Percentiles rank a stretch among this genome's conserved stretches.
These are phyloP conservation scores for Chiridota heheva DNA, from an alignment of 35 echinoderm and acorn worm genomes.

Conservation along the genomic window DNA sequence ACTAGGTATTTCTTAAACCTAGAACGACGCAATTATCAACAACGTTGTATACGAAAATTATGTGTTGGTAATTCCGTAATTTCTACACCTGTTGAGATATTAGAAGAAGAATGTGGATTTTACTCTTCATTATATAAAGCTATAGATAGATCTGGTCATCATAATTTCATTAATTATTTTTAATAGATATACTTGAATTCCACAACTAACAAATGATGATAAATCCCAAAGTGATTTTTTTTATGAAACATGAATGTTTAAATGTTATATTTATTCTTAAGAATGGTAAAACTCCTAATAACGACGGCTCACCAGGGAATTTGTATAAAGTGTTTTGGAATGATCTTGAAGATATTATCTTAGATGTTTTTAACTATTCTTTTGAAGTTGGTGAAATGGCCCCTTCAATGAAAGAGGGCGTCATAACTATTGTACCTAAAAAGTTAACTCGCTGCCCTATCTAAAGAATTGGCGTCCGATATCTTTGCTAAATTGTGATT, in stretches of 20 bases:
- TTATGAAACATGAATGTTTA: conserved; percentile 22
- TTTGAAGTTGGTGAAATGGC: conserved; percentile 5
- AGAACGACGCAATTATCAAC: conserved; percentile 14
- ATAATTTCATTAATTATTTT: background rate
- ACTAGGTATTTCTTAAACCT: background rate
- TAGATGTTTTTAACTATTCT: conserved; percentile 14
- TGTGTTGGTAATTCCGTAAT: background rate
- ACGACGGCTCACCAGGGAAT: background rate
- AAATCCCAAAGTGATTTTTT: too few species aligned
- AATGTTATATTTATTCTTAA: background rate
- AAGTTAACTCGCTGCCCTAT: conserved; percentile 2
- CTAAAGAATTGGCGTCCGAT: conserved; percentile 6
- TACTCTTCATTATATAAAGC: too few species aligned
- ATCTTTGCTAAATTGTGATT: conserved; percentile 1
- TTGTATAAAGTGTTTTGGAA: conserved; percentile 11
- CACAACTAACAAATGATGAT: too few species aligned
- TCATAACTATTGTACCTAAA: conserved; percentile 11
- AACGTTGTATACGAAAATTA: conserved; percentile 15
- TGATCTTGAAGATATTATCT: conserved; percentile 17
- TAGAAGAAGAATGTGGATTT: background rate
- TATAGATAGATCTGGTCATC: too few species aligned
- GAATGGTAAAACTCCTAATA: conserved; percentile 20
- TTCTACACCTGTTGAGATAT: background rate
- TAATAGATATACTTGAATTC: conserved; percentile 5
- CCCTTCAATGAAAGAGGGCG: conserved; percentile 5